Conservation (phyloP, 2,797 vertebrate species). For the Meriones psammophilus region DNA sequence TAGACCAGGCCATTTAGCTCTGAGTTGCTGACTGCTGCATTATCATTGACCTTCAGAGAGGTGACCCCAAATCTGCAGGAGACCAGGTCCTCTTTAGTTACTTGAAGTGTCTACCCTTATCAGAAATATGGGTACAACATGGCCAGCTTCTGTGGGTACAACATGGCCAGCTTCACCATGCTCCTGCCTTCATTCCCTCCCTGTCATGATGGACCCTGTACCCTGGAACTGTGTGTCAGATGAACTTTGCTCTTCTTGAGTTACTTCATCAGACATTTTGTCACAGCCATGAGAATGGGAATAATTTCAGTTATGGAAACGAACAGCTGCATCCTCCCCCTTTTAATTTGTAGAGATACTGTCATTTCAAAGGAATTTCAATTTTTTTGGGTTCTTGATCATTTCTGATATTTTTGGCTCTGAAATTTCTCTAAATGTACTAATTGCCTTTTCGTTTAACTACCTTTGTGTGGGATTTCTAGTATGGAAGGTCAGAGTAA, state of each 20-base stretch:
- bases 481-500: not conserved
- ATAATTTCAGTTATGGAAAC: not conserved
- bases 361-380: not conserved
- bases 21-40: not conserved
- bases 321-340: not conserved
- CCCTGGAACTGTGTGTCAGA: not conserved
- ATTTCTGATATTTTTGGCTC: constrained; percentile 53
- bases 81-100: constrained; percentile 19
- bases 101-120: not conserved
- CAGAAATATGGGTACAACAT: not conserved
- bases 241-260: not conserved
- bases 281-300: not conserved
- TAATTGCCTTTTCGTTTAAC: not conserved
- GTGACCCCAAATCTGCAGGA: not conserved
- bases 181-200: not conserved
- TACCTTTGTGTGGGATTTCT: not conserved
- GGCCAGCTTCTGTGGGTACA: not conserved
- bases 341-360: constrained; percentile 50
- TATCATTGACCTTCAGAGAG: not conserved
- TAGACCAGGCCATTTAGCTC: not conserved
- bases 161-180: not conserved
- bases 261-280: too few relatives aligned
- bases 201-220: not conserved
- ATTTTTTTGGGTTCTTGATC: not conserved
- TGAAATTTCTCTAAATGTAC: constrained; percentile 1